Evolutionary conservation across 1,140 invertebrate genomes (phyloP).

Genomic region (Calycopis cecrops): DNA sequence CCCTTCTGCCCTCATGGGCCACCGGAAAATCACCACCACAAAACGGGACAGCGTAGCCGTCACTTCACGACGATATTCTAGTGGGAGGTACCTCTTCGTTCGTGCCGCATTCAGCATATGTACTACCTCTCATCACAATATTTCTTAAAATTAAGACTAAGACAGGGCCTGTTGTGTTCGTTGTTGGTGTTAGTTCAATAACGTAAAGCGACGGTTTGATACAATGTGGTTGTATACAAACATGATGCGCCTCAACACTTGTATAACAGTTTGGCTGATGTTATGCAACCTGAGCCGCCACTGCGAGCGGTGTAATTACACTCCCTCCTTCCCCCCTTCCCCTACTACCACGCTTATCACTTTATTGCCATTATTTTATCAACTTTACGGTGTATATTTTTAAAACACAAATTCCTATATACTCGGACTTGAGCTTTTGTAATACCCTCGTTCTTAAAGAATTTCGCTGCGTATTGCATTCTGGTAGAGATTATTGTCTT

Average conservation of each 20-base stretch:
- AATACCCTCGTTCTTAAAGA: too few species aligned
- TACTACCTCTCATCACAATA: too few species aligned
- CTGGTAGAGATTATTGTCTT: too few species aligned
- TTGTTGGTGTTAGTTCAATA: background rate
- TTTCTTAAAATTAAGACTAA: too few species aligned
- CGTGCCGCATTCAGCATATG: too few species aligned
- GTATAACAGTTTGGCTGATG: constrained; percentile 46
- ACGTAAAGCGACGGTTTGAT: constrained; percentile 11
- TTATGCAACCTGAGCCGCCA: constrained; percentile 59
- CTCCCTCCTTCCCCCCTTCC: constrained; percentile 15
- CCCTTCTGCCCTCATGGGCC: too few species aligned
- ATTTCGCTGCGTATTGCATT: too few species aligned
- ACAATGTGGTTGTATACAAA: constrained; percentile 56
- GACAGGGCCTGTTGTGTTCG: too few species aligned
- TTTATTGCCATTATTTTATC: constrained; percentile 8
- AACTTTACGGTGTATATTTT: constrained; percentile 16
- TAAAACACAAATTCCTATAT: constrained; percentile 8
- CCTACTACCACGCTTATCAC: constrained; percentile 20
- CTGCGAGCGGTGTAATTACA: constrained; percentile 55
- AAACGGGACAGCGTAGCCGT: too few species aligned
- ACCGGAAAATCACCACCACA: too few species aligned
- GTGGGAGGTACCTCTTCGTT: too few species aligned
- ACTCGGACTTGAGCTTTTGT: constrained; percentile 13
- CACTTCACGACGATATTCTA: too few species aligned
- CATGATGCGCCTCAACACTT: constrained; percentile 41